Percentiles rank a stretch among this genome's conserved stretches.
These are phyloP conservation scores for Laspeyria flexula DNA, from an alignment of 2,888 invertebrate species.

Conservation along the genomic window DNA sequence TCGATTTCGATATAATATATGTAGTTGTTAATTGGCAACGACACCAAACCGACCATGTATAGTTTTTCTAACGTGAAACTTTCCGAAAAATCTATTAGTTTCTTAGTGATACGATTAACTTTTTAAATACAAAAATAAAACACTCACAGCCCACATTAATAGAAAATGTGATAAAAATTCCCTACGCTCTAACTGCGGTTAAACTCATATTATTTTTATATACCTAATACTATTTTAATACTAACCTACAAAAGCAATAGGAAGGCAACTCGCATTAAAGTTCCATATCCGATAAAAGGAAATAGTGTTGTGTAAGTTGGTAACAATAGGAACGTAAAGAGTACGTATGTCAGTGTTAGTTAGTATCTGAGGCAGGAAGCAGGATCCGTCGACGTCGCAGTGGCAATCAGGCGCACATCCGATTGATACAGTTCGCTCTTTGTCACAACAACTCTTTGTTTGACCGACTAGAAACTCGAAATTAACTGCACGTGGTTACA, in stretches of 20 bases:
- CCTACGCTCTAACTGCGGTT: too few species aligned
- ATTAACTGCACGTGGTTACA: slow-evolving; percentile 27
- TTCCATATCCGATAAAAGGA: slow-evolving; percentile 15
- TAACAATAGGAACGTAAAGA: slow-evolving; percentile 4
- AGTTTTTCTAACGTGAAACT: too few species aligned
- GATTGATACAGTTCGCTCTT: slow-evolving; percentile 34
- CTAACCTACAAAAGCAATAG: background rate
- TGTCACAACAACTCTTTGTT: slow-evolving; percentile 35
- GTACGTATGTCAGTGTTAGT: slow-evolving; percentile 24
- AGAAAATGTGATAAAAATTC: too few species aligned
- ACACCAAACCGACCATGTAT: too few species aligned
- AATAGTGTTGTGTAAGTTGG: slow-evolving; percentile 19
- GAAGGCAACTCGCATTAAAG: background rate
- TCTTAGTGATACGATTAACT: too few species aligned
- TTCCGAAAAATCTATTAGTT: too few species aligned
- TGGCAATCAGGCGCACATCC: slow-evolving; percentile 76
- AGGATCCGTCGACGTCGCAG: slow-evolving; percentile 50
- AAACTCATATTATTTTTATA: background rate
- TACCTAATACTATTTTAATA: background rate
- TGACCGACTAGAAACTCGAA: slow-evolving; percentile 27
- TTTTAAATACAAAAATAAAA: too few species aligned
- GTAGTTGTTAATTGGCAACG: too few species aligned
- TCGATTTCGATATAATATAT: too few species aligned
- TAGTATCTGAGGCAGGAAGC: slow-evolving; percentile 65
- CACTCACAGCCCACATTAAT: too few species aligned